These are phyloP conservation scores for Hemiprocne comata DNA, from an alignment of 2,113 vertebrate species.

Conservation along the genomic window DNA sequence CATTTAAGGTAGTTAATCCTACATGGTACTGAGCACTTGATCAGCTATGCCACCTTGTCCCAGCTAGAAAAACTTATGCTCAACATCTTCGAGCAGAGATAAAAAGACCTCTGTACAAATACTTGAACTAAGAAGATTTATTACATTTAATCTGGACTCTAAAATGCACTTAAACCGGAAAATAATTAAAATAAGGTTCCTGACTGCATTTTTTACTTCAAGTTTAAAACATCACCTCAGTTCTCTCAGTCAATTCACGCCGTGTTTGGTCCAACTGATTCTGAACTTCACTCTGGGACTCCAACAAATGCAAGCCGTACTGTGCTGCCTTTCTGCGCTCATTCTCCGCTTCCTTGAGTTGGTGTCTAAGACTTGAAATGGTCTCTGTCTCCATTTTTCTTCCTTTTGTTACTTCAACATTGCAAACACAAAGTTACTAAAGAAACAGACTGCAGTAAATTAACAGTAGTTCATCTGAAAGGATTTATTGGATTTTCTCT, in stretches of 20 bases:
- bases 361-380: conserved; percentile 75
- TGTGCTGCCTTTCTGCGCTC: conserved; percentile 87
- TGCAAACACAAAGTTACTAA: background rate
- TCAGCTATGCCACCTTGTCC: background rate
- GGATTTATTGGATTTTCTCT: background rate
- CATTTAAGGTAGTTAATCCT: background rate
- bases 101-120: background rate
- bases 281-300: conserved; percentile 87
- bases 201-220: background rate
- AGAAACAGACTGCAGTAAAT: background rate
- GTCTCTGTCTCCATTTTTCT: conserved; percentile 72
- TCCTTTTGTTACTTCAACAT: background rate
- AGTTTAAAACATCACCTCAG: conserved; percentile 78
- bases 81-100: background rate
- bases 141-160: background rate
- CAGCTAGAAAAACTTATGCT: background rate
- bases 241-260: conserved; percentile 81
- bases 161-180: background rate
- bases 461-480: background rate
- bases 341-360: conserved; percentile 84
- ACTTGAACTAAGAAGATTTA: background rate
- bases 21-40: background rate
- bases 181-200: background rate
- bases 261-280: conserved; percentile 86
- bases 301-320: conserved; percentile 88